These are phyloP conservation scores for Neuroterus valhalla DNA, from an alignment of 1,140 invertebrate species.

Conservation along the genomic window DNA sequence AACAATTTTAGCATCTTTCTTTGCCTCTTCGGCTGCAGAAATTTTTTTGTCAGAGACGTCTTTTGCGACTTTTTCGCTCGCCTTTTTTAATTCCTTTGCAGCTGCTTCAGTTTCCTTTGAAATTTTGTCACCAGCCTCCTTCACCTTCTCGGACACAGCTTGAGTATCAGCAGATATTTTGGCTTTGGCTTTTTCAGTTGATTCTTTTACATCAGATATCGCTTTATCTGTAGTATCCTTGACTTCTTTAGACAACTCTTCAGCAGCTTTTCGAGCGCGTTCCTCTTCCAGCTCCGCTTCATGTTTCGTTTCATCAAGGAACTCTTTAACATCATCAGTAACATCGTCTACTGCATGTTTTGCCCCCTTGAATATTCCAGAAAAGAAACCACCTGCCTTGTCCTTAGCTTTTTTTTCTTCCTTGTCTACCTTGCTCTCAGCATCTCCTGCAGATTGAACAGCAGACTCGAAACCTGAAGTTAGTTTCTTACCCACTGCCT, in stretches of 20 bases:
- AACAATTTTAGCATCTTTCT: not conserved
- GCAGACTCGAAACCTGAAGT: conserved; percentile 26
- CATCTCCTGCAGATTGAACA: conserved; percentile 27
- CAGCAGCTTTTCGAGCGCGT: conserved; percentile 2
- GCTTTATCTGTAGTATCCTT: conserved; percentile 25
- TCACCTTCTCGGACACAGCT: not conserved
- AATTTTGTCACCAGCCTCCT: not conserved
- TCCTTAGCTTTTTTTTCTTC: conserved; percentile 46
- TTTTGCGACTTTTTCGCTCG: too few species aligned
- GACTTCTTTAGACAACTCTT: not conserved
- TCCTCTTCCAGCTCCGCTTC: conserved; percentile 34
- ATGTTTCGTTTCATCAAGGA: conserved; percentile 54
- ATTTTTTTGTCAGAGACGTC: conserved; percentile 22
- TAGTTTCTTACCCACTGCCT: conserved; percentile 37
- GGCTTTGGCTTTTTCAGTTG: conserved; percentile 25
- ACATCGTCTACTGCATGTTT: conserved; percentile 29
- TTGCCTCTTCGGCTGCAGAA: not conserved
- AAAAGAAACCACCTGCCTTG: conserved; percentile 43
- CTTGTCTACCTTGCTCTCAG: conserved; percentile 30
- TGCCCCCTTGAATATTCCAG: conserved; percentile 36
- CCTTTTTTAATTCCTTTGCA: not conserved
- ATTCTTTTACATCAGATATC: conserved; percentile 42
- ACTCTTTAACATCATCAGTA: conserved; percentile 45
- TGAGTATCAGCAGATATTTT: not conserved
- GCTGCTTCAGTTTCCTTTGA: not conserved